Conservation (phyloP, 2,113 vertebrate species). For the Spheniscus mendiculus region DNA sequence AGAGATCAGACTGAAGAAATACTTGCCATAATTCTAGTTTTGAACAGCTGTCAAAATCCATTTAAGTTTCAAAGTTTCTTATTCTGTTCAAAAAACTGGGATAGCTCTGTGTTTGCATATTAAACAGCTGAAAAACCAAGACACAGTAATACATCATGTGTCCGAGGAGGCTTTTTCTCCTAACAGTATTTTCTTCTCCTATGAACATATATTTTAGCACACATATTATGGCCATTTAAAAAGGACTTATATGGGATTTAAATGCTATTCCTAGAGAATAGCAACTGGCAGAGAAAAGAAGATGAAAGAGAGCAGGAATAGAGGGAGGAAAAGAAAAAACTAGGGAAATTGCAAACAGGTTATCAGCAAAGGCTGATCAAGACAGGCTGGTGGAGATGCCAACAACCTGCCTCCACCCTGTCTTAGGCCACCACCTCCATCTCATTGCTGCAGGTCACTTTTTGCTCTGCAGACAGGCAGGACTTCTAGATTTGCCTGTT, state of each 20-base stretch:
- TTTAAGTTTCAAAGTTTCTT: not conserved
- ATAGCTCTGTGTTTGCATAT: not conserved
- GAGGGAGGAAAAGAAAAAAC: not conserved
- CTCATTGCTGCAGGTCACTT: not conserved
- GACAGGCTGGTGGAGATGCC: not conserved
- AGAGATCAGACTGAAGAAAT: conserved; percentile 1
- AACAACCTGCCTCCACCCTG: not conserved
- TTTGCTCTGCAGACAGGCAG: not conserved
- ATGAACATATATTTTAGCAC: not conserved
- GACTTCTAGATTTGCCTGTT: not conserved
- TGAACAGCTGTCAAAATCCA: not conserved
- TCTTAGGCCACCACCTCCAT: not conserved
- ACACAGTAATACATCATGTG: not conserved
- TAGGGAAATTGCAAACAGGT: not conserved
- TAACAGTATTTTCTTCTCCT: not conserved
- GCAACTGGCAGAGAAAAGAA: not conserved
- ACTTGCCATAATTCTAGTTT: not conserved
- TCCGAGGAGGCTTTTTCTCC: not conserved
- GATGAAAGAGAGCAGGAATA: not conserved
- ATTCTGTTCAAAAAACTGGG: not conserved
- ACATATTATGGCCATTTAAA: not conserved
- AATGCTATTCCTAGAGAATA: not conserved
- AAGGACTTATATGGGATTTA: not conserved
- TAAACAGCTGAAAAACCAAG: not conserved
- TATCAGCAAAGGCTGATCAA: not conserved